Conservation (phyloP, 2,888 invertebrate genomes). For the Drosophila bunnanda region DNA sequence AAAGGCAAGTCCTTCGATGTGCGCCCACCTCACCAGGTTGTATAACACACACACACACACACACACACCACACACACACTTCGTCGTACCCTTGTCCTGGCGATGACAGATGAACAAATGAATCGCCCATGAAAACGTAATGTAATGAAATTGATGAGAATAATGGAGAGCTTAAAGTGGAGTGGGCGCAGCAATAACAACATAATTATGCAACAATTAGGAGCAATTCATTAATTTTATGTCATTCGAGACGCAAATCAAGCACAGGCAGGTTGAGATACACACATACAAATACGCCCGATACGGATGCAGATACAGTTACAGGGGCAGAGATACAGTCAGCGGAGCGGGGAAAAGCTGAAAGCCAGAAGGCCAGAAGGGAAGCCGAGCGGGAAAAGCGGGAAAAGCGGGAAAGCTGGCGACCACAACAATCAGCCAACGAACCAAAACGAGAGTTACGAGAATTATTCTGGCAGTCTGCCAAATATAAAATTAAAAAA, state of each 20-base stretch:
- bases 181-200: constrained; percentile 14
- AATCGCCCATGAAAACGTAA: constrained; percentile 8
- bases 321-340: background rate
- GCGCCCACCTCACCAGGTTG: background rate
- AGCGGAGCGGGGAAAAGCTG: constrained; percentile 8
- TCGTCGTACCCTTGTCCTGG: background rate
- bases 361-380: constrained; percentile 1
- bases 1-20: background rate
- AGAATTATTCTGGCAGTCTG: constrained; percentile 69
- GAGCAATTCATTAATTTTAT: constrained; percentile 32
- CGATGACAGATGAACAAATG: constrained; percentile 10
- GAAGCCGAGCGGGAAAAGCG: background rate
- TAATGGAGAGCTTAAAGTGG: background rate
- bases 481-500: constrained; percentile 31
- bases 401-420: constrained; percentile 5
- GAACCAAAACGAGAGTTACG: constrained; percentile 60
- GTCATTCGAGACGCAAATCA: constrained; percentile 52
- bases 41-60: constrained; percentile 1
- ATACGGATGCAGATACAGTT: constrained; percentile 7
- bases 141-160: constrained; percentile 16
- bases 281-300: background rate
- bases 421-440: constrained; percentile 33
- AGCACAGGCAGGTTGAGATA: constrained; percentile 9
- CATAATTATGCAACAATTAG: constrained; percentile 39
- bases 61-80: background rate